Evolutionary conservation across 2,888 invertebrate genomes (phyloP), one percentile per base, ranked within the genome.

Genomic region (Heteromyza rotundicornis): DNA sequence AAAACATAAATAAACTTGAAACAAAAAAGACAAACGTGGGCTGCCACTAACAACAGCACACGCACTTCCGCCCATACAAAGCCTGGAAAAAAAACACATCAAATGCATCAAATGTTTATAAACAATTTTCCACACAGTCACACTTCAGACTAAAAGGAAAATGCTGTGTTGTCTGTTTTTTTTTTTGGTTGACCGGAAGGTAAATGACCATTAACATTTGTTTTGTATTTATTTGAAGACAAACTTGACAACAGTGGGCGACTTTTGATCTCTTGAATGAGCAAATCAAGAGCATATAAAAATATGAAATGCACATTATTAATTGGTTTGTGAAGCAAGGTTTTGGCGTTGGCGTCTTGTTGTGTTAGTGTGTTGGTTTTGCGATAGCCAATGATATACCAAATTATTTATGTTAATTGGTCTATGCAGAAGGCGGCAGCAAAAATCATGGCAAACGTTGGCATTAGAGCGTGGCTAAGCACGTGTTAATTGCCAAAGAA

Each of bases 1-100:
- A 35, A 35, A 8, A 35, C 35, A 35, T 35, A 35, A 35, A 35
- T 10, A 14, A 8, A n/a, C n/a, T n/a, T n/a, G n/a, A n/a, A n/a
- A n/a, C n/a, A n/a, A n/a, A n/a, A n/a, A n/a, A n/a, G n/a, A n/a
- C n/a, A n/a, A n/a, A 12, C 50, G 50, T 50, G 14, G 50, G 50
- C 14, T 50, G 20, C 20, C 50, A 50, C 23, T 10, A 20, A 3
- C 8, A 16, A 50, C 20, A 16, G 23, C 10, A 12, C 64, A 69
- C 67, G 67, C 68, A 69, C 57, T 69, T 69, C 68, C 67, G 67
- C 53, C 59, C 47, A 47, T 52, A 44, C 55, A 36, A 20, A 24
- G 20, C 57, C 19, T 49, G 32, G 10, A 49, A 27, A 49, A 50
- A 49, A 24, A 50, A 17, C 10, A 57, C 14, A 49, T 32, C 23